Conservation (phyloP, 2,113 vertebrate genomes). For the Daphoenositta chrysoptera region DNA sequence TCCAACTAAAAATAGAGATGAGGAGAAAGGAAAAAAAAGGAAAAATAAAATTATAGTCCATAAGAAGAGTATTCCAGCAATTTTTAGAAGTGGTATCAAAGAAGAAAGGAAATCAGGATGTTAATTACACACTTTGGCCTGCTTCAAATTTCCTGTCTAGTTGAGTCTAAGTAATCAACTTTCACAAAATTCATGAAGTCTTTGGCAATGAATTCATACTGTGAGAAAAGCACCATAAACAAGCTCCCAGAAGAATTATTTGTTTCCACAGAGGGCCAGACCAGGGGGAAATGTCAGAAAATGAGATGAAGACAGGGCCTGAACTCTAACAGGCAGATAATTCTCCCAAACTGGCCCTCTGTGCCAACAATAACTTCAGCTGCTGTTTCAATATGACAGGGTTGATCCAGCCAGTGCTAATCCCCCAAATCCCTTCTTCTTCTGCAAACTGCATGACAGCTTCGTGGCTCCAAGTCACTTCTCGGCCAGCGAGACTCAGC, state of each 20-base stretch:
- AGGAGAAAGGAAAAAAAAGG: background rate
- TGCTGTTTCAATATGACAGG: background rate
- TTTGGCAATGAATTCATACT: background rate
- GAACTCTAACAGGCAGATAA: background rate
- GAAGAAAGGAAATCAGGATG: background rate
- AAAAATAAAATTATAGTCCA: background rate
- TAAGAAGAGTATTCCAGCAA: background rate
- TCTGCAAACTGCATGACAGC: background rate
- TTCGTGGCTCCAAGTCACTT: background rate
- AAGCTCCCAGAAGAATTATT: background rate
- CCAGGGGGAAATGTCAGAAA: background rate
- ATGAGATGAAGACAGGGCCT: background rate
- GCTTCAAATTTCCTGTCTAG: background rate
- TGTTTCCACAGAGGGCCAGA: background rate
- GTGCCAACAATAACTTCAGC: background rate
- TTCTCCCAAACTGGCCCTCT: background rate
- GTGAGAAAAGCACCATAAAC: background rate
- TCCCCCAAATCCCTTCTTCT: constrained; percentile 6
- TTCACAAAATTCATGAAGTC: background rate
- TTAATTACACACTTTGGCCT: background rate
- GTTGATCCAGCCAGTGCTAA: background rate
- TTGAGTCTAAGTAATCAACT: background rate
- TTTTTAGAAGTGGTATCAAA: background rate
- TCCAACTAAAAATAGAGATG: background rate
- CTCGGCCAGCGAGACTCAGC: background rate